Evolutionary conservation across 2,888 invertebrate genomes (phyloP).

Genomic region (Drosophila anomalata): DNA sequence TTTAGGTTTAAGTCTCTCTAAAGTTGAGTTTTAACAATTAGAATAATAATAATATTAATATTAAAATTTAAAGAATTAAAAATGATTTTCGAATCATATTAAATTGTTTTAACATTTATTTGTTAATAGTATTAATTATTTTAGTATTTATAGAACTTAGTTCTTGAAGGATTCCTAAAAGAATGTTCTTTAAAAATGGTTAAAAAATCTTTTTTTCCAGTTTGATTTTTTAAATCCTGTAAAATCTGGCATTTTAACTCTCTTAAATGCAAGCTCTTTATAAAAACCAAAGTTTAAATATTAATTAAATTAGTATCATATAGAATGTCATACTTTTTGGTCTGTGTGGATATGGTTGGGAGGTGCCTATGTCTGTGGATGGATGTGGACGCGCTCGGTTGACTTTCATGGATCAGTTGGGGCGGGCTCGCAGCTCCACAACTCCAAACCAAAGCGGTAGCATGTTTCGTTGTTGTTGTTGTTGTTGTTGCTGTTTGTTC

Average conservation of each 20-base stretch:
- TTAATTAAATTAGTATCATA: too few relatives aligned
- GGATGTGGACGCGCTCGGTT: constrained; percentile 73
- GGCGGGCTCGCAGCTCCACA: constrained; percentile 59
- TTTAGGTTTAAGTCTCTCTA: too few relatives aligned
- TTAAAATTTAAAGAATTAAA: too few relatives aligned
- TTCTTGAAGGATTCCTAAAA: too few relatives aligned
- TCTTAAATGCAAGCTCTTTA: background rate
- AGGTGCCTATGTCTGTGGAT: constrained; percentile 20
- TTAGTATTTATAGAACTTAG: too few relatives aligned
- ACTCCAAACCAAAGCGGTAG: constrained; percentile 65
- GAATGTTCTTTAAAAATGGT: too few relatives aligned
- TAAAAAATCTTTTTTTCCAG: too few relatives aligned
- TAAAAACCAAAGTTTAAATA: too few relatives aligned
- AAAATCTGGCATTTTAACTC: background rate
- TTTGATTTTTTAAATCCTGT: too few relatives aligned
- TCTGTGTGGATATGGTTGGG: constrained; percentile 3
- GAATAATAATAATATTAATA: background rate
- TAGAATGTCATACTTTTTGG: background rate
- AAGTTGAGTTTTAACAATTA: background rate
- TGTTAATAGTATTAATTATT: background rate
- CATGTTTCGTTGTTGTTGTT: constrained; percentile 54
- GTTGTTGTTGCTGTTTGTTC: constrained; percentile 25
- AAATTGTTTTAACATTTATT: too few relatives aligned
- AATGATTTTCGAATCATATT: too few relatives aligned
- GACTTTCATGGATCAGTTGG: constrained; percentile 82